phyloP scores from a whole-genome alignment of 1,140 invertebrate genomes.

The Lineus longissimus region DNA sequence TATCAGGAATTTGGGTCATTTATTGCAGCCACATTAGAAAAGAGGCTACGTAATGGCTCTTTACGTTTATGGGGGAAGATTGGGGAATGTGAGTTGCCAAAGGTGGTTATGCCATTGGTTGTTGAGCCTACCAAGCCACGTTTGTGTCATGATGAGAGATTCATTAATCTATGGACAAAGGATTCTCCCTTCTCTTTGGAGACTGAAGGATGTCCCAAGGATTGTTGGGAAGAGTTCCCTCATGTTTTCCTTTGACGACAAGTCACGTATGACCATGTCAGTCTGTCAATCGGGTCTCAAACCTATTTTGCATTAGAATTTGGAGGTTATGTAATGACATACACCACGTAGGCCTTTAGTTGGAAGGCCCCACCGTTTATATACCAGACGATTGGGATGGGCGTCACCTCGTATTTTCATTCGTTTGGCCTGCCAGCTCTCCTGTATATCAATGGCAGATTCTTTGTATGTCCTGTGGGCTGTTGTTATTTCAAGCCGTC shows the following conservation, averaged over 20 bases:
- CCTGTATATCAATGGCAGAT: not conserved
- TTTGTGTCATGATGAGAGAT: not conserved
- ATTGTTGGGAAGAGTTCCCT: not conserved
- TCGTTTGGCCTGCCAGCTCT: not conserved
- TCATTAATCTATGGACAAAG: conserved; percentile 7
- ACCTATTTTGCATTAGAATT: no score
- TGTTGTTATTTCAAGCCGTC: not conserved
- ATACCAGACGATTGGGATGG: conserved; percentile 1
- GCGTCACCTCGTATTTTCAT: not conserved
- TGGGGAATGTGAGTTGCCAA: not conserved
- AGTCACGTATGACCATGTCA: conserved; percentile 9
- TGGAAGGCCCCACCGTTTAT: conserved; percentile 5
- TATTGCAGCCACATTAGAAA: conserved; percentile 9
- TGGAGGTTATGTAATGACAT: no score
- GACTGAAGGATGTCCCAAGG: conserved; percentile 9
- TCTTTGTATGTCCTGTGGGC: not conserved
- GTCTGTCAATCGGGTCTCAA: no score
- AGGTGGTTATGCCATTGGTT: not conserved
- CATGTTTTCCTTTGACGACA: conserved; percentile 12
- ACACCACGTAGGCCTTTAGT: not conserved
- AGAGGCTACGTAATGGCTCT: not conserved
- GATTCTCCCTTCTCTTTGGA: conserved; percentile 15
- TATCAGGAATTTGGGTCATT: conserved; percentile 16
- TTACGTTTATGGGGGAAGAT: not conserved
- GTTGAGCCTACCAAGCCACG: not conserved